These are phyloP conservation scores for Brachyopa scutellaris DNA, from an alignment of 2,888 invertebrate genomes.

Conservation along the genomic window DNA sequence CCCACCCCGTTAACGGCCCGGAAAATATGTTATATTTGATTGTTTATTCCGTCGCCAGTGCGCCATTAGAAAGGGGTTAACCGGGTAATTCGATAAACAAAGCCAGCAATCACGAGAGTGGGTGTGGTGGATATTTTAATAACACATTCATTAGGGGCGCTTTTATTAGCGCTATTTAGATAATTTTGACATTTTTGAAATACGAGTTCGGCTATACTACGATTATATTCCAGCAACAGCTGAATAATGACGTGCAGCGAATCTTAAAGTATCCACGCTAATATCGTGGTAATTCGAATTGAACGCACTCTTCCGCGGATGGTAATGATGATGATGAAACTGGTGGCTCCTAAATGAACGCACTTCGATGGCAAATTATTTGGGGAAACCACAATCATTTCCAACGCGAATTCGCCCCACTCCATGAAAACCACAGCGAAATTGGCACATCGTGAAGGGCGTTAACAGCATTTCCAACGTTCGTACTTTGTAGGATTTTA, in stretches of 20 bases:
- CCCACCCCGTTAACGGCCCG: slow-evolving; percentile 33
- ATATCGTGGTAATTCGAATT: background rate
- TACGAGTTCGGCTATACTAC: too few relatives aligned
- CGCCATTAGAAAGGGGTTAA: slow-evolving; percentile 40
- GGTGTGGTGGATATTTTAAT: slow-evolving; percentile 14
- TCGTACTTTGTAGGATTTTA: slow-evolving; percentile 4
- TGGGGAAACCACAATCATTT: slow-evolving; percentile 26
- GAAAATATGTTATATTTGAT: slow-evolving; percentile 60
- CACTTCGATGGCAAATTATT: slow-evolving; percentile 13
- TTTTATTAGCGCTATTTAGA: background rate
- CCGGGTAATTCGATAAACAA: background rate
- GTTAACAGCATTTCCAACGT: background rate
- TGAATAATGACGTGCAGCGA: slow-evolving; percentile 22
- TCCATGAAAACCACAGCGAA: slow-evolving; percentile 11
- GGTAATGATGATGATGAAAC: slow-evolving; percentile 13
- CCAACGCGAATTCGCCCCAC: background rate
- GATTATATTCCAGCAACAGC: slow-evolving; percentile 41
- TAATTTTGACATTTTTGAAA: slow-evolving; percentile 11
- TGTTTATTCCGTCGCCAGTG: slow-evolving; percentile 57
- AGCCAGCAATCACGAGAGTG: background rate
- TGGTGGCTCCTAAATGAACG: slow-evolving; percentile 19
- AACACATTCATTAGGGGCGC: slow-evolving; percentile 36
- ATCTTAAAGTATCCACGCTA: slow-evolving; percentile 29
- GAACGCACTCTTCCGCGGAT: slow-evolving; percentile 13
- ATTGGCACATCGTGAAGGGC: slow-evolving; percentile 25